Conservation (phyloP, 2,888 invertebrate species). For the Chironomus tentans region DNA sequence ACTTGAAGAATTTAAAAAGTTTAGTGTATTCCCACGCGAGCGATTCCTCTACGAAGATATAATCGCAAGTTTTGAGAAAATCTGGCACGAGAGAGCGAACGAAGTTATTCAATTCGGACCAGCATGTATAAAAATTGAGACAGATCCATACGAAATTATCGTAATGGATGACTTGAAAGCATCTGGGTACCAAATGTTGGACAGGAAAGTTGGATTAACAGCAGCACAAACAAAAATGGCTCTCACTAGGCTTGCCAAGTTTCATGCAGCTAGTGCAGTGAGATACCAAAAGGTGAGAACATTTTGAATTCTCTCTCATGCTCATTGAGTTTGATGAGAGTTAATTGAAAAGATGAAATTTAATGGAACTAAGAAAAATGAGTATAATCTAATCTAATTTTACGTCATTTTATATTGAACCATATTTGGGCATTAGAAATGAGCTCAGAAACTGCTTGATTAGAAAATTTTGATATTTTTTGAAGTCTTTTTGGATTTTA, state of each 20-base stretch:
- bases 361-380: too few species aligned
- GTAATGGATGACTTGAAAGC: conserved; percentile 19
- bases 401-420: neutral
- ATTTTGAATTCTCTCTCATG: neutral
- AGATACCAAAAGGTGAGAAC: neutral
- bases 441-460: too few species aligned
- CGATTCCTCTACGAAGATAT: neutral
- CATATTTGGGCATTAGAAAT: neutral
- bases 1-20: conserved; percentile 1
- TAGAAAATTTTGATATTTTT: neutral
- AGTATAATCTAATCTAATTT: neutral
- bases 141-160: conserved; percentile 13
- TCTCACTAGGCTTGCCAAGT: conserved; percentile 2
- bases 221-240: neutral
- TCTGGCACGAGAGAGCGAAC: neutral
- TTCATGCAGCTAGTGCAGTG: neutral
- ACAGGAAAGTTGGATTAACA: conserved; percentile 2
- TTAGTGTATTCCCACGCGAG: conserved; percentile 6
- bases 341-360: too few species aligned
- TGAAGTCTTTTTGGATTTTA: too few species aligned
- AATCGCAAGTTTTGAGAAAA: neutral
- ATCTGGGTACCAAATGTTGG: neutral
- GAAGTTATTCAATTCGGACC: neutral
- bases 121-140: neutral
- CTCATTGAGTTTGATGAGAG: too few species aligned